phyloP scores from a whole-genome alignment of 2,113 vertebrate species.

The Ictalurus punctatus region DNA sequence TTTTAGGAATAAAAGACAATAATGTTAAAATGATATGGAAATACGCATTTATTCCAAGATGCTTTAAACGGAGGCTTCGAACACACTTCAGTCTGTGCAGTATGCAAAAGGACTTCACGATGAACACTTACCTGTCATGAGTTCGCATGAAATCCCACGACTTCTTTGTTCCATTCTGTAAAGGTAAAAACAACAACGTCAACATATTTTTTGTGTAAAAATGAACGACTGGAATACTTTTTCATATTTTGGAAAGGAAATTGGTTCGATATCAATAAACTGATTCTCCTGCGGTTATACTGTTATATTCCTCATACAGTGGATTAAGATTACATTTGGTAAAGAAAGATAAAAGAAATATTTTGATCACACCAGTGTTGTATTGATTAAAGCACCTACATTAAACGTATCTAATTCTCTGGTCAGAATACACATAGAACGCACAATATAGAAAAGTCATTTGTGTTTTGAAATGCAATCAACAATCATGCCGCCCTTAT shows the following conservation, averaged over 20 bases:
- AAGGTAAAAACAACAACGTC: constrained; percentile 40
- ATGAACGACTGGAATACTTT: neutral
- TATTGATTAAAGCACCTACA: neutral
- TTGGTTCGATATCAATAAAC: no score
- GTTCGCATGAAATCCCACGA: constrained; percentile 90
- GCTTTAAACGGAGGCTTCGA: neutral
- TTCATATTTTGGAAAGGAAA: neutral
- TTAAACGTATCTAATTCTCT: neutral
- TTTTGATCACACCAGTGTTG: neutral
- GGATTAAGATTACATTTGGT: neutral
- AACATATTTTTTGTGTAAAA: constrained; percentile 20
- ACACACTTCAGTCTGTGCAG: neutral
- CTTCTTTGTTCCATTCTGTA: constrained; percentile 86
- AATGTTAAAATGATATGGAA: neutral
- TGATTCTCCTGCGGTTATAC: neutral
- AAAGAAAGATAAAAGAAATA: neutral
- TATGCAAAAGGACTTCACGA: neutral
- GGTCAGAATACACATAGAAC: neutral
- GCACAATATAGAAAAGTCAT: neutral
- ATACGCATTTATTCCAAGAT: neutral
- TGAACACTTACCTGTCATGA: constrained; percentile 83
- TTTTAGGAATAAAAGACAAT: neutral
- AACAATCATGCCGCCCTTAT: neutral
- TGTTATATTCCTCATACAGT: neutral
- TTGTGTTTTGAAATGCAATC: neutral